Base-by-base conservation (phyloP, 2,113 vertebrate genomes). In the Argyrosomus japonicus region DNA sequence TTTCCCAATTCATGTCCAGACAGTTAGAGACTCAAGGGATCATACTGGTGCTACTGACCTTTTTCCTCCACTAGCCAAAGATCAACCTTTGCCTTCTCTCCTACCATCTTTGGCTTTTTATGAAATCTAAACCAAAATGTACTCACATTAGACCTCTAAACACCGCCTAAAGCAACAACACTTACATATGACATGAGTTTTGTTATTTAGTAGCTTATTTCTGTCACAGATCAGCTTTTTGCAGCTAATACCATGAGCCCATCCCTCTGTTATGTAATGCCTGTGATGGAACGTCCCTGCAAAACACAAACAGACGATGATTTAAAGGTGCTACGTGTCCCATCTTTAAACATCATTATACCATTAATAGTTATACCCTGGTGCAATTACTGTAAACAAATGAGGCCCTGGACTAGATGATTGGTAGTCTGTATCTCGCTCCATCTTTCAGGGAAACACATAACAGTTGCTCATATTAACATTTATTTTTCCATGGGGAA, bases 301-400 rank as follows among this genome's bases (percentile, higher is more conserved):
- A 77, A 64, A 77, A 72, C 81, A 86, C 85, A 68, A 82, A 56
- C 85, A 70, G 7, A 36, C 19, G 68, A 83, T 90, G 82, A 91
- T 87, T 88, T 84, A 86, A 86, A 86, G 71, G 60, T 70, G 57
- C 63, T 64, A 58, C 2, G 57, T 63, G 62, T 79, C 27, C 6
- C 76, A 36, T 88, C 79, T 83, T 89, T 85, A 82, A 87, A 79
- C 60, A 88, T 89, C 74, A 85, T 79, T 79, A 84, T 47, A 40
- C 9, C 63, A 68, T 82, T 86, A 88, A 88, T 80, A 74, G 74
- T 81, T 77, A 81, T 77, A 72, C 73, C 23, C 76, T 70, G 47
- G 17, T 80, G 75, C 71, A 86, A 74, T 84, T 86, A 89, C 79
- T 77, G 67, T 80, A 68, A 88, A 90, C 81, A 89, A 90, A 92